A percentile compares a stretch with the other conserved stretches of the same genome.
Conservation (phyloP, 2,888 invertebrate genomes). For the Polydrusus cervinus region DNA sequence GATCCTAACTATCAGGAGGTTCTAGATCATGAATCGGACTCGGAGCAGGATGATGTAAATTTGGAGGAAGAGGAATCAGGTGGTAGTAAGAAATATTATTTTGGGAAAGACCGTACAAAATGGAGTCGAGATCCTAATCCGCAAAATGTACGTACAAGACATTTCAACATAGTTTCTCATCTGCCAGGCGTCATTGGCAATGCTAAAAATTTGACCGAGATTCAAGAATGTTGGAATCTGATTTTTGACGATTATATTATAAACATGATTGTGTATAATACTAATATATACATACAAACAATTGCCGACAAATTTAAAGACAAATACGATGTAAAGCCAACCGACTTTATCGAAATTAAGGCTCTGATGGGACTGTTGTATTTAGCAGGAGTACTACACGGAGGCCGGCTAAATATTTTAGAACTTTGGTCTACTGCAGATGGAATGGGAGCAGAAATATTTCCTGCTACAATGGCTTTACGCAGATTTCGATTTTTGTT, state of each 20-base stretch:
- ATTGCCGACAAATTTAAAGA: not conserved
- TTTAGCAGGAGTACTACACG: not conserved
- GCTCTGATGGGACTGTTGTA: not conserved
- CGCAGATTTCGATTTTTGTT: not conserved
- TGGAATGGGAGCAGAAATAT: conserved; percentile 3
- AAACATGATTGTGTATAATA: conserved; percentile 1
- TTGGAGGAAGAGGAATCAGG: not conserved
- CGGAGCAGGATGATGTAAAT: conserved; percentile 11
- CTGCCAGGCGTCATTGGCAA: not conserved
- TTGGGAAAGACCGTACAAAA: not conserved
- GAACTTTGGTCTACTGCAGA: not conserved
- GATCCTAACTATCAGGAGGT: conserved; percentile 1
- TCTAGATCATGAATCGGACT: not conserved
- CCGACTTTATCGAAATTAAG: not conserved
- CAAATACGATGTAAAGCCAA: conserved; percentile 3
- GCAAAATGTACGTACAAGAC: conserved; percentile 4
- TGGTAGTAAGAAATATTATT: not conserved
- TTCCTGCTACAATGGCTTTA: not conserved
- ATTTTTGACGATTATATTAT: conserved; percentile 8
- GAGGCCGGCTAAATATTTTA: not conserved
- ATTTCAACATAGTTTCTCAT: not conserved
- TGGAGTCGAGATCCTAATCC: not conserved
- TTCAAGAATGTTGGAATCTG: conserved; percentile 9
- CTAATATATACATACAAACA: conserved; percentile 15
- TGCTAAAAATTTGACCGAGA: conserved; percentile 1